Base-by-base conservation (phyloP, 2,888 invertebrate species). In the Drosophila cracens region DNA sequence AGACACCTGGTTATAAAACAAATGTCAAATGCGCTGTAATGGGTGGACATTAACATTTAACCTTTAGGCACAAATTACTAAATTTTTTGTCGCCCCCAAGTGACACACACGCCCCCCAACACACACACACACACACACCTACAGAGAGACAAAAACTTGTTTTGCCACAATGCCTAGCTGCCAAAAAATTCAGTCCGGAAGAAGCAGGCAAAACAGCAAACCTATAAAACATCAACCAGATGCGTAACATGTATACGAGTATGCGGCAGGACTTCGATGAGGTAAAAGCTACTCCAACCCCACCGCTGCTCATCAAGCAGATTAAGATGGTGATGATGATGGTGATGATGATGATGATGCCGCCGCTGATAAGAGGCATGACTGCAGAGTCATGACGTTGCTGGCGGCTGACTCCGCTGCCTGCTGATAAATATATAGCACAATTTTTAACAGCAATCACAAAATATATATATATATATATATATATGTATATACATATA, bases 11-110 rank as follows among this genome's bases (percentile, higher is more conserved):
- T 51, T 63, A 57, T 63, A 70, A 80, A 83, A 77, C 82, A 81
- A 83, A 76, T 78, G 82, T 79, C 89, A 82, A 90, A 79, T 88
- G 89, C 84, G 79, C 76, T 69, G 69, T 87, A 87, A 87, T 87
- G 90, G 63, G 56, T 85, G 74, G 73, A 82, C 87, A 90, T 87
- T 87, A 87, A 90, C 87, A 85, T 87, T 90, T 88, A 90, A 88
- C 87, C 87, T 90, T 90, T 70, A 68, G 77, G 74, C 75, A 81
- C 91, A 87, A 87, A 87, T 87, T 90, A 90, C 91, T 77, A 81
- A 79, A 90, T 38, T 90, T 88, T 88, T 87, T 79, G 90, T 82
- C 81, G 69, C 81, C 86, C 71, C 74, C 75, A 71, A 81, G 75
- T 67, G 79, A 62, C 78, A 73, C 57, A 53, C 56, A 66, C 72